Conservation (phyloP, 2,113 vertebrate genomes). For the Hystrix cristata region DNA sequence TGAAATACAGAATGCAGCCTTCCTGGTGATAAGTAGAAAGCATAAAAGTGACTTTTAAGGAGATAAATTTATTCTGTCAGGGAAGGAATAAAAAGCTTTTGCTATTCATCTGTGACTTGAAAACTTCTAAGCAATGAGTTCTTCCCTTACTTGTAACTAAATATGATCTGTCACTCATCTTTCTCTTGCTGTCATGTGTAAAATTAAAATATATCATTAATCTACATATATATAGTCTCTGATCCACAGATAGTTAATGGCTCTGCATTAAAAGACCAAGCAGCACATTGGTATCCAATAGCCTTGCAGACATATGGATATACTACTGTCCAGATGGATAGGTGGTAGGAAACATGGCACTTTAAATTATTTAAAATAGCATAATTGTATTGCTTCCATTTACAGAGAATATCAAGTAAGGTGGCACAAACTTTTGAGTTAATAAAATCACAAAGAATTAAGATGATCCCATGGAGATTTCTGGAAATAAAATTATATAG, state of each 20-base stretch:
- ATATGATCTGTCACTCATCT: conserved; percentile 67
- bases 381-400: conserved; percentile 68
- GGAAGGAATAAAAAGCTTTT: conserved; percentile 74
- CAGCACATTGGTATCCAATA: neutral
- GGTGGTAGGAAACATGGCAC: conserved; percentile 19
- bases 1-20: conserved; percentile 79
- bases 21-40: conserved; percentile 76
- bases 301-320: conserved; percentile 24
- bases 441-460: conserved; percentile 78
- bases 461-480: conserved; percentile 54
- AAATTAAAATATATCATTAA: conserved; percentile 74
- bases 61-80: conserved; percentile 81
- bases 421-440: conserved; percentile 65
- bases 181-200: conserved; percentile 63
- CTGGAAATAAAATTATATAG: conserved; percentile 65
- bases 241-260: conserved; percentile 57
- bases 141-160: conserved; percentile 75
- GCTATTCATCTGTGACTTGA: conserved; percentile 73
- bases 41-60: conserved; percentile 83
- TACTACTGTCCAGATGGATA: conserved; percentile 6
- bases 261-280: conserved; percentile 33
- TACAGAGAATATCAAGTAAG: conserved; percentile 60
- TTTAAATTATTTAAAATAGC: conserved; percentile 74
- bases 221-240: conserved; percentile 22
- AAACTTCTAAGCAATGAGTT: conserved; percentile 68